Base-by-base conservation (phyloP, 2,113 vertebrate genomes). In the Callionymus lyra region DNA sequence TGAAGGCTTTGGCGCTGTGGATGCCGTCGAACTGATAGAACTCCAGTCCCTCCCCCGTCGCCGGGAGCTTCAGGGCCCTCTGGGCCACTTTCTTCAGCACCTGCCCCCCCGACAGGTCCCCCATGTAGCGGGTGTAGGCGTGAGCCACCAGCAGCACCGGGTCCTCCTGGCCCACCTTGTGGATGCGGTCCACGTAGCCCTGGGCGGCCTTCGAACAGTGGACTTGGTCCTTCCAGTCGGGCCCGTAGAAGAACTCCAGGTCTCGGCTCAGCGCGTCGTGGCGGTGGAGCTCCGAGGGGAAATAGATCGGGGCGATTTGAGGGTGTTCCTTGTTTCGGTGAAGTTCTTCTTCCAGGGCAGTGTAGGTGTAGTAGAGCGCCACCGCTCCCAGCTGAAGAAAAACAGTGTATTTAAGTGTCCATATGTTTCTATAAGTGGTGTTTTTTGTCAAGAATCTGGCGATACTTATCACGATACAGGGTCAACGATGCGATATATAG, bases 41-140 rank as follows among this genome's bases (percentile, higher is more conserved):
- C 1, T 88, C 85, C 50, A 94, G 74, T 9, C 95, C 95, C 17
- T 99, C 91, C 12, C 88, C 94, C 0, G 88, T 91, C 60, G 75
- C 63, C 2, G 94, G 94, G 47, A 99, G 82, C 72, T 90, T 92
- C 58, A 99, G 63, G 19, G 92, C 90, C 64, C 94, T 86, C 79
- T 99, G 95, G 32, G 93, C 95, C 42, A 98, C 92, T 72, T 97
- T 97, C 84, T 86, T 95, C 62, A 99, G 81, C 65, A 99, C 89
- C 74, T 99, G 95, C 4, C 94, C 95, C 32, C 95, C 95, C 0
- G 95, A 99, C n/a, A 98, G 89, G 82, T 99, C 94, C 5, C 95
- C 95, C 94, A 99, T 97, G 76, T 99, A 99, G 58, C 94, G 92
- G 1, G 93, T 98, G 50, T 99, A 99, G 34, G 95, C 89, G 0